These are phyloP conservation scores for Parazoanthus atlanticus DNA, from an alignment of 92 coral and sea anemone species.

Conservation along the genomic window DNA sequence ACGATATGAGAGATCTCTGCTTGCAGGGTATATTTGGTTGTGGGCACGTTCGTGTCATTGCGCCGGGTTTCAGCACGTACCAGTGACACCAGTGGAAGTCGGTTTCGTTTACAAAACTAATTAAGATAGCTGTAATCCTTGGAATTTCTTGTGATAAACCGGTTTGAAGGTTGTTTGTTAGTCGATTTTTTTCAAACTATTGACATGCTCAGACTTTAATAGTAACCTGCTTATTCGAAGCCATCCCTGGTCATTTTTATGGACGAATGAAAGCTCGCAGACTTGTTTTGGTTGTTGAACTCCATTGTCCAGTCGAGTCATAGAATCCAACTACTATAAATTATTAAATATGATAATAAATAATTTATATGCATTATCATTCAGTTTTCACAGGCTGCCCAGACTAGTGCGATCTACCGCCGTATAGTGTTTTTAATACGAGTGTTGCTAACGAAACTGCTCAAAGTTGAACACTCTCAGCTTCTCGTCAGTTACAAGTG, in stretches of 20 bases:
- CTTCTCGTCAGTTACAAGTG: too few species aligned
- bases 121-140: not conserved
- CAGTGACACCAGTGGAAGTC: not conserved
- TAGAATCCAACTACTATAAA: not conserved
- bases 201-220: not conserved
- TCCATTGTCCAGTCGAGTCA: not conserved
- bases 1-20: too few species aligned
- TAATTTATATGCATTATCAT: too few species aligned
- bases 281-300: not conserved
- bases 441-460: too few species aligned
- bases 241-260: not conserved
- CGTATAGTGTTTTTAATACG: too few species aligned
- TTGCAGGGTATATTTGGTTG: too few species aligned
- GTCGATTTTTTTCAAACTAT: too few species aligned
- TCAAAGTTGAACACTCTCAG: too few species aligned
- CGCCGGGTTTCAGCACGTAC: not conserved
- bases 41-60: too few species aligned
- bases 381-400: not conserved
- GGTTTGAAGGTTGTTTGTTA: not conserved
- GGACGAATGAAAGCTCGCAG: not conserved
- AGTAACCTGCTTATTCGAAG: not conserved
- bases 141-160: not conserved
- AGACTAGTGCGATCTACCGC: not conserved
- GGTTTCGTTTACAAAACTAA: not conserved
- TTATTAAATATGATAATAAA: too few species aligned